Conservation (phyloP, 2,888 invertebrate species). For the Tenthredo notha region DNA sequence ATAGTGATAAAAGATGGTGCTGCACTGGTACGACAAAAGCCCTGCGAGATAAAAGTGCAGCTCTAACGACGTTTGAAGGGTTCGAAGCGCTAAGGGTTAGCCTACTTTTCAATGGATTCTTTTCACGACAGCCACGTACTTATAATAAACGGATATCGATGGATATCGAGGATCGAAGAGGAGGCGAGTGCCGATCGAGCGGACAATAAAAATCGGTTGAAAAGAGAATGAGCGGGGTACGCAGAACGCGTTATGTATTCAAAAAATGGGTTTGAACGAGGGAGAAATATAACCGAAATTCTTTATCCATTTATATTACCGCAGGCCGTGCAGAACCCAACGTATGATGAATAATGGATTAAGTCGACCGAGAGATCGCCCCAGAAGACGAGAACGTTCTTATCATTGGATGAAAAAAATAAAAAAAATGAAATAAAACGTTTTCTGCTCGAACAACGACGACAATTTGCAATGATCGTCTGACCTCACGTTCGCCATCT, state of each 20-base stretch:
- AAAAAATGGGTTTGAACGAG: slow-evolving; percentile 9
- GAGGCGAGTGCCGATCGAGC: background rate
- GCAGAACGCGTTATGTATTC: slow-evolving; percentile 16
- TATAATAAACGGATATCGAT: slow-evolving; percentile 1
- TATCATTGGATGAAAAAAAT: background rate
- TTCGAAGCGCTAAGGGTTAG: background rate
- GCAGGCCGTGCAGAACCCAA: background rate
- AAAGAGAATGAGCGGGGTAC: background rate
- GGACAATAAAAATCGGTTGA: slow-evolving; percentile 10
- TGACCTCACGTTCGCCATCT: background rate
- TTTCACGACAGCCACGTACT: slow-evolving; percentile 20
- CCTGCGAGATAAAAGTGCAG: background rate
- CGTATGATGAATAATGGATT: slow-evolving; percentile 36
- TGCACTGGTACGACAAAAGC: background rate
- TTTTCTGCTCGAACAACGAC: background rate
- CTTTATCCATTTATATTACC: slow-evolving; percentile 23
- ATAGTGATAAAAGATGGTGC: background rate
- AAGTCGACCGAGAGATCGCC: background rate
- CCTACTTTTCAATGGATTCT: slow-evolving; percentile 27
- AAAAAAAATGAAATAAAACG: background rate
- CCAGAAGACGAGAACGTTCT: background rate
- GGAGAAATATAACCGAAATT: slow-evolving; percentile 37
- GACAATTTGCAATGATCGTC: background rate
- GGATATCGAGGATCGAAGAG: slow-evolving; percentile 6
- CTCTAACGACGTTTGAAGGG: background rate